Evolutionary conservation across 2,888 invertebrate species (phyloP).

Genomic region (Oithona nana): DNA sequence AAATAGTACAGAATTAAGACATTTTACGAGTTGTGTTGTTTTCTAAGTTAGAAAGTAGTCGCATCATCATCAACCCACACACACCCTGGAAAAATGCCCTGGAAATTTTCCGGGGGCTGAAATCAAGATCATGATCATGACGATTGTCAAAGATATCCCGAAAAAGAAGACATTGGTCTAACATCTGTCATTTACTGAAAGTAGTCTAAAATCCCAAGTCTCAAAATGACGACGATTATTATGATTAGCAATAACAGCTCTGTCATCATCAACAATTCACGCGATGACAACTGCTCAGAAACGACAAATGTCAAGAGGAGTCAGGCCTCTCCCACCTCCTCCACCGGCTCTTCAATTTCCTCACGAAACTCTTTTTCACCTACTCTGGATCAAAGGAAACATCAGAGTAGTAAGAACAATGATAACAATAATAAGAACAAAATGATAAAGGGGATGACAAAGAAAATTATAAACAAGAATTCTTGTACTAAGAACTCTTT

Average conservation of each 20-base stretch:
- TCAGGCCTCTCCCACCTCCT: not conserved
- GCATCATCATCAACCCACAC: too few species aligned
- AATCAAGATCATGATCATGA: too few species aligned
- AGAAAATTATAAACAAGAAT: not conserved
- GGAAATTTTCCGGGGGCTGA: too few species aligned
- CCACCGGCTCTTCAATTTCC: not conserved
- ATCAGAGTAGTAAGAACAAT: not conserved
- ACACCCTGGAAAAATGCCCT: too few species aligned
- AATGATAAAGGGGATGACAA: not conserved
- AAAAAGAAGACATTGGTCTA: too few species aligned
- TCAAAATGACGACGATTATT: conserved; percentile 8
- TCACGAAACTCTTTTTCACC: not conserved
- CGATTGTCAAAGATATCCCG: too few species aligned
- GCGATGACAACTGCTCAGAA: not conserved
- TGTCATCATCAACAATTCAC: not conserved
- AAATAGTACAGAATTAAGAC: too few species aligned
- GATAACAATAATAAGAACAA: too few species aligned
- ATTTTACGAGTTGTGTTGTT: too few species aligned
- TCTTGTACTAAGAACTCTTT: not conserved
- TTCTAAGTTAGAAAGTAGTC: too few species aligned
- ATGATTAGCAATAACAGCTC: conserved; percentile 2
- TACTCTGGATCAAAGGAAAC: not conserved
- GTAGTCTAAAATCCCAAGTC: not conserved
- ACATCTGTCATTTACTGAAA: not conserved
- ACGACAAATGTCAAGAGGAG: not conserved